phyloP scores from a whole-genome alignment of 1,140 invertebrate genomes.

The Choristoneura fumiferana region DNA sequence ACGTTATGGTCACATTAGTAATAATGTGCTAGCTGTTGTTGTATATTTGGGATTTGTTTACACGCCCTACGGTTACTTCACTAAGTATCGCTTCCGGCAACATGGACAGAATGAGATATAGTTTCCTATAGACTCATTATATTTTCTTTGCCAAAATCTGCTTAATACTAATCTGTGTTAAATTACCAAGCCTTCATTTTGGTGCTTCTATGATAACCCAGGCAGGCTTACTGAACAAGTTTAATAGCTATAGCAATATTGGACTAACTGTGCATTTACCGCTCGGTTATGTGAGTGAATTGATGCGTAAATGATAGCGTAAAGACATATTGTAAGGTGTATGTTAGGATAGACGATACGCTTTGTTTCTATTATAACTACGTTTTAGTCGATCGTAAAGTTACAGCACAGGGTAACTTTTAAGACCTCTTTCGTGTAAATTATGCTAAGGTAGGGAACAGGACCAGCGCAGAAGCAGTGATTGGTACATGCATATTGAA shows the following conservation, averaged over 20 bases:
- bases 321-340: slow-evolving; percentile 33
- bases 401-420: slow-evolving; percentile 42
- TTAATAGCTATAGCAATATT: no score
- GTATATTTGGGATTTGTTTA: no score
- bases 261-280: slow-evolving; percentile 28
- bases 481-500: no score
- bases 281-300: slow-evolving; percentile 25
- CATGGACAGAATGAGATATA: no score
- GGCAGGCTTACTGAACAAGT: background rate
- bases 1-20: no score
- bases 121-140: no score
- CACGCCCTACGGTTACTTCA: no score
- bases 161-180: background rate
- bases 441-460: slow-evolving; percentile 21
- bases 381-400: slow-evolving; percentile 23
- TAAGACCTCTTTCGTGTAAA: slow-evolving; percentile 15
- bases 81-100: no score
- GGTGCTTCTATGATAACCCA: background rate
- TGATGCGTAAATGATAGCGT: slow-evolving; percentile 26
- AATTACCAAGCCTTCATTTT: background rate
- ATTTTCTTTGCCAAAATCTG: no score
- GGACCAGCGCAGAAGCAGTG: slow-evolving; percentile 22
- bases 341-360: slow-evolving; percentile 38
- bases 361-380: slow-evolving; percentile 33
- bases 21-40: no score